Evolutionary conservation across 2,797 vertebrate genomes (phyloP), one percentile per base, ranked within the genome.

Genomic region (Anableps anableps): DNA sequence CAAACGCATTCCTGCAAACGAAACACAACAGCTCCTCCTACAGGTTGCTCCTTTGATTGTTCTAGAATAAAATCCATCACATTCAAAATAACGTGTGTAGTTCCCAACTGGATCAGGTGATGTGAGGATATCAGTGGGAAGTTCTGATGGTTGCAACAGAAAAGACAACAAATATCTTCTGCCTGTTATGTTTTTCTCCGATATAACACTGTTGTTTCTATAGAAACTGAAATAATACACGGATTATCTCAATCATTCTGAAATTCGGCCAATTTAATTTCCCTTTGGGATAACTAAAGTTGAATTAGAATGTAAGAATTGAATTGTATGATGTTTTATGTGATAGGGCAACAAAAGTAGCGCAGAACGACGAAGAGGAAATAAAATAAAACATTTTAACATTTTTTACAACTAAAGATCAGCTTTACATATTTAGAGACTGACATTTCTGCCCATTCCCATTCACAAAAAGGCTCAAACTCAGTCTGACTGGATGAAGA

Each of bases 11-110:
- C 48, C n/a, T 13, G 75, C 7, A 82, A n/a, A 78, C 38, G 48
- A 68, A 75, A 74, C 47, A 26, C 80, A 83, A 77, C 80, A 87
- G 80, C 89, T 70, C 85, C 71, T 1, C 80, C 85, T 75, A 74
- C 48, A 48, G 82, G 80, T 19, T 45, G 72, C 2, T 1, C 23
- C 41, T 2, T 41, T 48, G 26, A 50, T 66, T n/a, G 7, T 34
- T 83, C 23, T 79, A 82, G 55, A 2, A 23, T 48, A 31, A n/a
- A 36, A 64, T 53, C 36, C 10, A 45, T 5, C 34, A 36, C 29
- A 50, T 31, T 74, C 3, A 41, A 64, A 13, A 79, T 13, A 34
- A 34, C 21, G 29, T 60, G 50, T 51, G 34, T 38, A 21, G 21
- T 26, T 41, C 26, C 36, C 1, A 26, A 41, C 19, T 36, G 1